A percentile compares a stretch with the other conserved stretches of the same genome.
These are phyloP conservation scores for Tetragnatha montana DNA, from an alignment of 2,888 invertebrate genomes.

Conservation along the genomic window DNA sequence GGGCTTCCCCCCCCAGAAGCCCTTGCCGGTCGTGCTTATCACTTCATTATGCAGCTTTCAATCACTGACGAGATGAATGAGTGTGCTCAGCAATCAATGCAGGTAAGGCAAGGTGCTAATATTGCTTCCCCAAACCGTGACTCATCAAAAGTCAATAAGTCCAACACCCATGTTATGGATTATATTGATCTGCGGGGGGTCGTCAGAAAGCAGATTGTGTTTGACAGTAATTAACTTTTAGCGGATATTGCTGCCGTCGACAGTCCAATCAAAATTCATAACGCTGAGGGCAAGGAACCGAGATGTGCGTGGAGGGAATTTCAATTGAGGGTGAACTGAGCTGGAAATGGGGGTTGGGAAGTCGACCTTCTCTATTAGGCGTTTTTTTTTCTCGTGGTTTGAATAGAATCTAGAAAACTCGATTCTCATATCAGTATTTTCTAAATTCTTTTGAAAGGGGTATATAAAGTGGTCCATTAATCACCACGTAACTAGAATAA, in stretches of 20 bases:
- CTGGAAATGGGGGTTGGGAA: too few species aligned
- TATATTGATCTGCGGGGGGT: neutral
- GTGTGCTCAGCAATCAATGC: neutral
- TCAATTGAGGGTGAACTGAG: too few species aligned
- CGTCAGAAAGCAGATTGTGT: neutral
- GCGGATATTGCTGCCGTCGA: neutral
- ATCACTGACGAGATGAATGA: neutral
- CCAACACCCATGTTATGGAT: neutral
- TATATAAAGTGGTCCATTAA: too few species aligned
- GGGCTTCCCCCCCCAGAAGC: neutral
- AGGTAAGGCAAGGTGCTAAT: neutral
- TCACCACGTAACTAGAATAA: too few species aligned
- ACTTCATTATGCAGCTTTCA: neutral
- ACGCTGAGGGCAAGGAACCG: neutral
- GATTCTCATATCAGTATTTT: too few species aligned
- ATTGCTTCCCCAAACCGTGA: neutral
- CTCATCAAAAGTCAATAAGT: neutral
- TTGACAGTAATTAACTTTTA: neutral
- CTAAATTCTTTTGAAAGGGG: too few species aligned
- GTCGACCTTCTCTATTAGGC: too few species aligned
- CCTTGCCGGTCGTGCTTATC: neutral
- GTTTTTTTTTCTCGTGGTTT: too few species aligned
- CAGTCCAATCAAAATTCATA: neutral
- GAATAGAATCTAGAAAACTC: too few species aligned
- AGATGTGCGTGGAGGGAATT: too few species aligned